Evolutionary conservation across 1,140 invertebrate genomes (phyloP), one percentile per base, ranked within the genome.

Genomic region (Chironomus tepperi): DNA sequence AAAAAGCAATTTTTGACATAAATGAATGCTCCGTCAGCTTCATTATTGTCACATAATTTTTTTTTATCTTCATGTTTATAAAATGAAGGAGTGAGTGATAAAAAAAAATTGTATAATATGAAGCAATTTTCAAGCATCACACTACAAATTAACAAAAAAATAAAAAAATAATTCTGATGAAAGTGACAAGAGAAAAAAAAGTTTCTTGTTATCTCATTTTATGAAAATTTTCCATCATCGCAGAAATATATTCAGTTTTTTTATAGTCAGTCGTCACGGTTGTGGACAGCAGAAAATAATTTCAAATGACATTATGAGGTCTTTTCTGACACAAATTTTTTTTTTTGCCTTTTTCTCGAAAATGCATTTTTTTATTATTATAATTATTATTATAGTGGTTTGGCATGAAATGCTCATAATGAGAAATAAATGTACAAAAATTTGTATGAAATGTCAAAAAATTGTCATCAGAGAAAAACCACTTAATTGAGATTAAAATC

Each of bases 151-250:
- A 57, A n/a, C 10, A 57, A n/a, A 57, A n/a, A 12, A 12, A 12
- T 12, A n/a, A 57, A 57, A 10, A 57, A n/a, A n/a, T 15, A 57
- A 12, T 57, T 57, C 12, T 57, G 47, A 57, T 57, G n/a, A 57
- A 57, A 57, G 47, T 57, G 47, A 57, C 47, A 57, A 57, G 47
- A 57, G 47, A 57, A n/a, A 57, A 57, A n/a, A 57, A n/a, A 57
- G n/a, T 12, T 57, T 57, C n/a, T 47, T 57, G 12, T 57, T 57
- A 57, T 57, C n/a, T 57, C 24, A 34, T 34, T 34, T n/a, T 12
- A 57, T 5, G 12, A 57, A 57, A 12, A 57, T 57, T 57, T 57
- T 57, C 43, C 15, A 47, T 15, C 43, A 47, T 47, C 9, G 15
- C 8, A 47, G 43, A 34, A 34, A 34, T 2, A 34, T 34, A 2